Percentiles rank a stretch among this genome's conserved stretches.
Conservation (phyloP, 2,888 invertebrate species). For the Drosophila siamana region DNA sequence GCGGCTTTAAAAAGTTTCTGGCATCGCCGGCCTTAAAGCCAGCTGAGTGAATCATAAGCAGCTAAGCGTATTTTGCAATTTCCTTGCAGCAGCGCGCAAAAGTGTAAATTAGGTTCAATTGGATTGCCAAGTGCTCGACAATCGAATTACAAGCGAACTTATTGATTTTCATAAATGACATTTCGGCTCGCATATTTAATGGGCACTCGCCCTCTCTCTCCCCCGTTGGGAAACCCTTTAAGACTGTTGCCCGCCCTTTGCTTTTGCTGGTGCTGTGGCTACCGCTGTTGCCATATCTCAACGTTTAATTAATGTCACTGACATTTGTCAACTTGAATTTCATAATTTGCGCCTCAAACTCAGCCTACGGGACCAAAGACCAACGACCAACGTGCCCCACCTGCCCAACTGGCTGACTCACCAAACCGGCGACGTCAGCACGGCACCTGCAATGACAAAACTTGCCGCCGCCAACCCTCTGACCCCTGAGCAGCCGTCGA, state of each 20-base stretch:
- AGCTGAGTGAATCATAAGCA: not conserved
- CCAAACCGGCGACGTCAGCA: constrained; percentile 54
- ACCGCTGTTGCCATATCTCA: constrained; percentile 53
- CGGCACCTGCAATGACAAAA: constrained; percentile 47
- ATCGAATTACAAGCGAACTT: constrained; percentile 45
- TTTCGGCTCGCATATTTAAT: constrained; percentile 6
- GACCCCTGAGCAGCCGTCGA: not conserved
- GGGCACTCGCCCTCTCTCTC: not conserved
- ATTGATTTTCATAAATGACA: constrained; percentile 60
- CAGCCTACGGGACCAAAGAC: constrained; percentile 23
- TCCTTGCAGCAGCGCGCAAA: constrained; percentile 19
- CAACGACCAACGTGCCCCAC: constrained; percentile 11
- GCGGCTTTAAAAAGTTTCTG: constrained; percentile 54
- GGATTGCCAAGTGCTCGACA: constrained; percentile 41
- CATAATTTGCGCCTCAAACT: constrained; percentile 65
- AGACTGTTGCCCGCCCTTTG: not conserved
- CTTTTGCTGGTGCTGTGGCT: not conserved
- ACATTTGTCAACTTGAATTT: constrained; percentile 76
- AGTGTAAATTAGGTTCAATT: constrained; percentile 56
- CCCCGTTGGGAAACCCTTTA: constrained; percentile 1
- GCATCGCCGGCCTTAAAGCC: constrained; percentile 22
- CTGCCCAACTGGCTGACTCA: constrained; percentile 14
- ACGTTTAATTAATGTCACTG: constrained; percentile 75
- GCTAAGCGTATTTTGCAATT: constrained; percentile 30
- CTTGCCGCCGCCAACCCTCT: not conserved